These are phyloP conservation scores for Meliscaeva auricollis DNA, from an alignment of 2,888 invertebrate genomes.

Conservation along the genomic window DNA sequence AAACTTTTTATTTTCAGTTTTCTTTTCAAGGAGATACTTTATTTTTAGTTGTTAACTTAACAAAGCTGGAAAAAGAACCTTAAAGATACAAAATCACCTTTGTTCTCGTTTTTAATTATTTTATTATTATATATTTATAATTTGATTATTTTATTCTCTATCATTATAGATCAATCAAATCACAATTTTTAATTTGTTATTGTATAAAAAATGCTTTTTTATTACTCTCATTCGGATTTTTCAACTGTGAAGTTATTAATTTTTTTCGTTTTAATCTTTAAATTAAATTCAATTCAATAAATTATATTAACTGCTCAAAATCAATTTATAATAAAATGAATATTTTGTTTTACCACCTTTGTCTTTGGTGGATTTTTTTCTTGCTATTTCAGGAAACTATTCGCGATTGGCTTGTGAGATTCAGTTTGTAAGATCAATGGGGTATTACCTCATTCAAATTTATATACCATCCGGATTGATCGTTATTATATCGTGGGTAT, in stretches of 20 bases:
- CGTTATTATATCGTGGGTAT: constrained; percentile 98
- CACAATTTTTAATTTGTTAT: constrained; percentile 56
- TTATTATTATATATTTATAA: constrained; percentile 24
- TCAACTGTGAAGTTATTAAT: constrained; percentile 17
- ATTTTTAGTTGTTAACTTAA: constrained; percentile 37
- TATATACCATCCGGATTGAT: constrained; percentile 98
- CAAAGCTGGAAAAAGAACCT: constrained; percentile 31
- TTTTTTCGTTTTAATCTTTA: constrained; percentile 22
- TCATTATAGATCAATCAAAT: constrained; percentile 45
- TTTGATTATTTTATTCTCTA: constrained; percentile 54
- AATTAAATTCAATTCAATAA: constrained; percentile 3
- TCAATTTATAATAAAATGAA: constrained; percentile 78
- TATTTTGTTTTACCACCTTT: constrained; percentile 76
- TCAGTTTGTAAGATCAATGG: constrained; percentile 98
- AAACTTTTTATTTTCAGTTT: constrained; percentile 41
- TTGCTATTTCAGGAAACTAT: constrained; percentile 91
- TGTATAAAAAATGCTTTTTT: constrained; percentile 66
- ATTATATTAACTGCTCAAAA: not conserved
- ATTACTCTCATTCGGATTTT: constrained; percentile 29
- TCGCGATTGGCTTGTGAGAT: constrained; percentile 98
- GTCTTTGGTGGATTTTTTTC: constrained; percentile 57
- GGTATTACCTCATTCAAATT: constrained; percentile 99
- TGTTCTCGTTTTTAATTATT: constrained; percentile 34
- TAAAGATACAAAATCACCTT: constrained; percentile 67
- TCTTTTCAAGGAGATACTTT: constrained; percentile 58